Evolutionary conservation across 2,797 vertebrate genomes (phyloP), one percentile per base, ranked within the genome.

Genomic region (Poecilia picta): DNA sequence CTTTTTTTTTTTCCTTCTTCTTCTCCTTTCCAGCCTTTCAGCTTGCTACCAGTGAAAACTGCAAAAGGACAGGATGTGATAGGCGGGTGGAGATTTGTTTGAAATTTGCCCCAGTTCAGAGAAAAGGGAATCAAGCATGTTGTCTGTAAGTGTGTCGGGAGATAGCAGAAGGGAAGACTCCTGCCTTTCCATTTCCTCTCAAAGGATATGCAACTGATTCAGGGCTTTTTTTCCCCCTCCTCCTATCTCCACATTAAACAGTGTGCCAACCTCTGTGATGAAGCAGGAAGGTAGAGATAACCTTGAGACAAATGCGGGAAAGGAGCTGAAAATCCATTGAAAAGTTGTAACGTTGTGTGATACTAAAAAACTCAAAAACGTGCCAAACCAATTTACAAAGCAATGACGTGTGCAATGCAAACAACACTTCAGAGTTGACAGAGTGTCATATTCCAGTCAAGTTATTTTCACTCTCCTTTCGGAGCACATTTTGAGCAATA

Each of bases 41-140:
- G 16, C 79, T 78, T 15, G 0, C 75, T 78, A 62, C 55, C 39
- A 10, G 46, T 81, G 80, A 85, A 79, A 85, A 87, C 87, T 66
- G 85, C 86, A 71, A 74, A 53, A 84, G 79, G 88, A 91, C 85
- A 81, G 77, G 85, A 91, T 84, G 79, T 71, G 88, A 91, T 91
- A 86, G 81, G 84, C 70, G 45, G 83, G 12, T 78, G 85, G 81
- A 91, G 84, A 87, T 83, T 84, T 89, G 87, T 93, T 92, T 94
- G 83, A 93, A 91, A 93, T 85, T 76, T 88, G 86, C 85, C 91
- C 88, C 87, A 91, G 83, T 93, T 94, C 89, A 91, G 83, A 85
- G 76, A 73, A 87, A 90, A 87, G 82, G 79, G 64, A 83, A 83
- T 85, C 83, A 73, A 53, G 84, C 57, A 1, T 75, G 79, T 81